Base-by-base conservation (phyloP, 2,113 vertebrate genomes). In the Blennius ocellaris region DNA sequence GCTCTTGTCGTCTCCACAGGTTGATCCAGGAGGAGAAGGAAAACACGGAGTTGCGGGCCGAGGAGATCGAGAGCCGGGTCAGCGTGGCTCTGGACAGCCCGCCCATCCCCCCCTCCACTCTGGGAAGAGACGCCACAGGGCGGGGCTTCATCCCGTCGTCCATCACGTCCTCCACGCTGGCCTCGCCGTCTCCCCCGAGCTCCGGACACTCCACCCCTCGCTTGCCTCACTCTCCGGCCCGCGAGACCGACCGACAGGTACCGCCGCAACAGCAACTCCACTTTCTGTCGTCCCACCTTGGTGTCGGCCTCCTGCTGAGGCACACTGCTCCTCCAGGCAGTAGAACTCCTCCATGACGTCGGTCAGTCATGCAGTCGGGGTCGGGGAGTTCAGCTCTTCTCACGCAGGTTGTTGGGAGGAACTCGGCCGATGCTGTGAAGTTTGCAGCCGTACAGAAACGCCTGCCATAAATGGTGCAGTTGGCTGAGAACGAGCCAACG, bases 11-110 rank as follows among this genome's bases (percentile, higher is more conserved):
- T 38, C 15, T 21, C 41, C n/a, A 8, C 83, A 97, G 96, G 87
- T 79, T 97, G 66, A 97, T 97, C 86, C 96, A 97, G 85, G 96
- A 97, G 85, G 96, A 97, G 92, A 97, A 97, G 85, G 96, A 97
- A 91, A 96, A 95, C 41, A 97, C 96, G 0, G 96, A 97, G 85
- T 77, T 96, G 65, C 92, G 96, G 10, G 96, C 96, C 0, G 96
- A 97, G 73, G 96, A 97, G 87, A 95, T 97, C 7, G 96, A 97
- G 87, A 97, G 94, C 80, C 91, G 96, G 9, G 96, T 97, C 77
- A 95, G 95, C 48, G 94, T 95, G 5, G 94, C 94, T 11, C 76
- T 97, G 76, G 96, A 97, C 55, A 93, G 93, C 5, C 95, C 94
- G 0, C 89, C 95, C 51, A 89, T 95, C 6, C 95, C 95, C 11